Conservation (phyloP, 2,797 vertebrate species). For the Salmo trutta region DNA sequence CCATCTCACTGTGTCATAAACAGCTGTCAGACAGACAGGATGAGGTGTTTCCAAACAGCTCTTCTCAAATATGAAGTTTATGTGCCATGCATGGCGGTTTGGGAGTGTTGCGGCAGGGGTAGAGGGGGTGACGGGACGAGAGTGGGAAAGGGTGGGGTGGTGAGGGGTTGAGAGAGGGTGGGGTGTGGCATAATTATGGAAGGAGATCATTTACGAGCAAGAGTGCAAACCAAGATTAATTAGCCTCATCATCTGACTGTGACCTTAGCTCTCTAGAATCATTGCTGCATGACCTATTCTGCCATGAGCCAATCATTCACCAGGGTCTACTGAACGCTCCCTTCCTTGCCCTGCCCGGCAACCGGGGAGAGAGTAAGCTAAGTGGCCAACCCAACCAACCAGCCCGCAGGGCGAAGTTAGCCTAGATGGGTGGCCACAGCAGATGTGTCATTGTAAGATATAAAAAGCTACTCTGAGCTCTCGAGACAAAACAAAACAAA, state of each 20-base stretch:
- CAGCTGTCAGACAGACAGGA: constrained; percentile 38
- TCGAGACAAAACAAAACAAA: constrained; percentile 6
- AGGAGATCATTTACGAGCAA: constrained; percentile 67
- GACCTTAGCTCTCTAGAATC: constrained; percentile 63
- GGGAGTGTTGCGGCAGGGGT: constrained; percentile 19
- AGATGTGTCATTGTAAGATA: constrained; percentile 1
- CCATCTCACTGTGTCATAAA: constrained; percentile 39
- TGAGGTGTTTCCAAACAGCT: constrained; percentile 26
- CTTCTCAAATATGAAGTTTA: constrained; percentile 36
- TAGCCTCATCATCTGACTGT: constrained; percentile 66
- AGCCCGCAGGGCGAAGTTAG: constrained; percentile 25
- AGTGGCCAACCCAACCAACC: constrained; percentile 30
- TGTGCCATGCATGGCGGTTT: constrained; percentile 42
- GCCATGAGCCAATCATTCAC: constrained; percentile 62
- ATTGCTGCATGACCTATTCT: constrained; percentile 56
- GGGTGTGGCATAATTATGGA: constrained; percentile 62
- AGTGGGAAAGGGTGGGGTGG: constrained; percentile 22
- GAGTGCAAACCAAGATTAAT: constrained; percentile 72
- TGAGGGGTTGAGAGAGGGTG: constrained; percentile 32
- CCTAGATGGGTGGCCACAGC: constrained; percentile 35
- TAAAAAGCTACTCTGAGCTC: constrained; percentile 21
- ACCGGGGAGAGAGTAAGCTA: constrained; percentile 44
- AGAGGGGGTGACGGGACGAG: neutral
- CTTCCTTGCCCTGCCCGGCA: constrained; percentile 25
- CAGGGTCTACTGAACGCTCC: constrained; percentile 14